Base-by-base conservation (phyloP, 92 coral and sea anemone genomes). In the Ricordea florida region DNA sequence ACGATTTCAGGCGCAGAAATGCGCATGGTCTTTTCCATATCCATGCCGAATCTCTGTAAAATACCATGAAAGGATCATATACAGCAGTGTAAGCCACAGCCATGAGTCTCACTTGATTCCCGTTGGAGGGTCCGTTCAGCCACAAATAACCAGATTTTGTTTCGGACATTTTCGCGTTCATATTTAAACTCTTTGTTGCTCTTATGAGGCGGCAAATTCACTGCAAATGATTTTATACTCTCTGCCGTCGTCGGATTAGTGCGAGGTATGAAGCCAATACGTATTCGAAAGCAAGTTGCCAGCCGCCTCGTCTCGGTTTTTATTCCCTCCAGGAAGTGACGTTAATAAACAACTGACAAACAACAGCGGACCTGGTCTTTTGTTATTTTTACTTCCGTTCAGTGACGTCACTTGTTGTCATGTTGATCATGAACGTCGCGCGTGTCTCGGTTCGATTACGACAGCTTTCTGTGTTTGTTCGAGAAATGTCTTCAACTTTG, bases 11-110 rank as follows among this genome's bases (percentile, higher is more conserved):
- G 6, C 93, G 85, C 34, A 91, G 79, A 28, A 91, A 90, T 9
- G 97, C 97, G 33, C 87, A 69, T 1, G 93, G 93, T 58, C 87
- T 91, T 32, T 69, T 87, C 97, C 97, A 87, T 34, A 91, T 61
- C 51, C 85, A 60, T 10, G 60, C 50, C 2, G 84, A 75, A 45
- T 85, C 97, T 46, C 81, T 81, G 71, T 91, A 87, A 58, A 91
- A 91, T 43, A 83, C 92, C n/a, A 91, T 79, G 66, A 91, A 91
- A 7, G 97, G 97, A 43, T 91, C 93, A 2, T 88, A 70, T 45
- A 89, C 72, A 21, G 66, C 83, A 5, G 89, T 85, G 40, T 91
- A 91, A 5, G 92, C 93, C 25, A 83, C 85, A 26, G 84, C 97
- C 67, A 77, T 65, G 0, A 91, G 82, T 27, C 82, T 86, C 32